Conservation (phyloP, 2,113 vertebrate genomes). For the Spilogale gracilis region DNA sequence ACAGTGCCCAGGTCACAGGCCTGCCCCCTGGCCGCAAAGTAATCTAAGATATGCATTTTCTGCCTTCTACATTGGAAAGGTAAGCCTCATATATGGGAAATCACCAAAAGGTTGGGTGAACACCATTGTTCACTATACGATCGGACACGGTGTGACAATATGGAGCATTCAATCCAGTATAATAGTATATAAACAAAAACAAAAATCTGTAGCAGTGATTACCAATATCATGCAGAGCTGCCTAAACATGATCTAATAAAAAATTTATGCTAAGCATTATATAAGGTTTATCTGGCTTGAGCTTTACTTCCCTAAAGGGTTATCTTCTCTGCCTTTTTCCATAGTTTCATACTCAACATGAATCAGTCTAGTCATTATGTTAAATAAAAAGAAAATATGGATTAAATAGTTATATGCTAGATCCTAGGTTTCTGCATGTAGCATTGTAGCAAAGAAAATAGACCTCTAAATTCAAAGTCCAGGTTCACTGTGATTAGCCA, state of each 20-base stretch:
- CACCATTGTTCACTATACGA: neutral
- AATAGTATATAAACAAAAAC: neutral
- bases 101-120: neutral
- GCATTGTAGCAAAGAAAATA: neutral
- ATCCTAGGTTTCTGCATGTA: neutral
- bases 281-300: neutral
- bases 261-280: neutral
- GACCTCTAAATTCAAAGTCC: neutral
- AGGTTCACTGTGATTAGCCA: neutral
- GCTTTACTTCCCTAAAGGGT: neutral
- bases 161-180: neutral
- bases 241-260: conserved; percentile 40
- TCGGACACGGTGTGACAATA: neutral
- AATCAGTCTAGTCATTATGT: neutral
- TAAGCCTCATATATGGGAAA: neutral
- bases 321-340: neutral
- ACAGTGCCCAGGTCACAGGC: neutral
- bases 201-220: neutral
- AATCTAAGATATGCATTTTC: neutral
- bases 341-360: neutral
- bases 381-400: conserved; percentile 16
- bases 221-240: neutral
- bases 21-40: neutral
- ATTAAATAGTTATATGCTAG: neutral
- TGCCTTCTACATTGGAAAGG: neutral